Conservation (phyloP, 2,113 vertebrate genomes). For the Dendropsophus ebraccatus region DNA sequence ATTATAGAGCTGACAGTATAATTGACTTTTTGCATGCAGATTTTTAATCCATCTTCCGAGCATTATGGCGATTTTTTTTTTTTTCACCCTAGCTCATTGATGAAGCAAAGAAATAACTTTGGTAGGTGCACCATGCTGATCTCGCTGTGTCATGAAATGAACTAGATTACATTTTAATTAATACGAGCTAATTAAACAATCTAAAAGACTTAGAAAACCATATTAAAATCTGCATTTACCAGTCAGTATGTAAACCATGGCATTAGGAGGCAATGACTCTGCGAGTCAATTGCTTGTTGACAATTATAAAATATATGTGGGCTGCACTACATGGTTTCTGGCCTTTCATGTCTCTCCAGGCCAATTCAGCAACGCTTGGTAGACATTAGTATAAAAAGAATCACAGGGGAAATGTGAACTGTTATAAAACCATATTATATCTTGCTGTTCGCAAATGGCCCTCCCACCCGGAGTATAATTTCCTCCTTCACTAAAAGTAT, state of each 20-base stretch:
- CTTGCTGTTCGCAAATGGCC: neutral
- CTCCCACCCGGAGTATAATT: neutral
- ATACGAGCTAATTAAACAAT: constrained; percentile 24
- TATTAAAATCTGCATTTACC: neutral
- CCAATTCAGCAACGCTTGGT: neutral
- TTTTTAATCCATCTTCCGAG: neutral
- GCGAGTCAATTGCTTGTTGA: neutral
- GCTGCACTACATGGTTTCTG: neutral
- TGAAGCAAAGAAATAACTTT: neutral
- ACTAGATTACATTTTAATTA: constrained; percentile 27
- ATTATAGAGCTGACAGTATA: neutral
- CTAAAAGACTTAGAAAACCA: neutral
- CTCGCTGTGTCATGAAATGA: constrained; percentile 4
- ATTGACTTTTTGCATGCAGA: neutral
- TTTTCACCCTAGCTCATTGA: neutral
- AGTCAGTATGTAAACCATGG: neutral
- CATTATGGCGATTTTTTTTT: neutral
- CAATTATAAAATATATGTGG: constrained; percentile 14
- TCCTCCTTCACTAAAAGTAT: neutral
- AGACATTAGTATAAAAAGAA: neutral
- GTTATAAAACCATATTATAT: neutral
- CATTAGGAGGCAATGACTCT: neutral
- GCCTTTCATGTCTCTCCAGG: neutral
- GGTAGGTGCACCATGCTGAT: neutral
- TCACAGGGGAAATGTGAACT: neutral